Evolutionary conservation across 2,888 invertebrate genomes (phyloP), one percentile per base, ranked within the genome.

Genomic region (Resseliella maxima): DNA sequence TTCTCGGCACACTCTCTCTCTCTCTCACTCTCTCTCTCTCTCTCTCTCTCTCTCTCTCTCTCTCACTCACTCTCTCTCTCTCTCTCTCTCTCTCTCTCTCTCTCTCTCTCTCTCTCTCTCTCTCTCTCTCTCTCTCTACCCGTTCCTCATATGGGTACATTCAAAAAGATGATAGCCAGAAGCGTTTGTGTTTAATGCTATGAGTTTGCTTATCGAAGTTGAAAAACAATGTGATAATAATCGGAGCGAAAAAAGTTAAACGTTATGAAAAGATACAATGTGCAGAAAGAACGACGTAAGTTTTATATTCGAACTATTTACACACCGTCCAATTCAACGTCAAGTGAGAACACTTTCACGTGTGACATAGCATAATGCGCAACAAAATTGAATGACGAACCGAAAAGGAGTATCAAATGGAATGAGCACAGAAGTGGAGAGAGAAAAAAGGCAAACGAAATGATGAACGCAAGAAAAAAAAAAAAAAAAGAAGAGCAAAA

Each of bases 171-270:
- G 72, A 72, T 72, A 31, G 72, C 72, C 72, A 27, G 59, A 24
- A 59, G 59, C 59, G 24, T 59, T n/a, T 12, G n/a, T n/a, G n/a
- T n/a, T n/a, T n/a, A 41, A 41, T 41, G 41, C 41, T 64, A n/a
- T n/a, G 83, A 38, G 38, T 83, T 1, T 36, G 38, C 83, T 83
- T 36, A 83, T 83, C 83, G 18, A 10, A 83, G 83, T 21, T 38
- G 38, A 83, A 83, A 83, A 83, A 83, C 83, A 83, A 83, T 83
- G 83, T 83, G 83, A 83, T 83, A 83, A 83, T 38, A 83, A 83
- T 83, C 38, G 83, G 24, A 24, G 38, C 38, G 83, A 38, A 12
- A 83, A 36, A 38, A 83, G 83, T 38, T 15, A 72, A 72, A 72
- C 31, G 31, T 31, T 72, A 31, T 72, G 72, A 72, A 31, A 18